A percentile compares a stretch with the other conserved stretches of the same genome.
phyloP scores from a whole-genome alignment of 2,797 vertebrate species.

The Schizopygopsis malacanthus region DNA sequence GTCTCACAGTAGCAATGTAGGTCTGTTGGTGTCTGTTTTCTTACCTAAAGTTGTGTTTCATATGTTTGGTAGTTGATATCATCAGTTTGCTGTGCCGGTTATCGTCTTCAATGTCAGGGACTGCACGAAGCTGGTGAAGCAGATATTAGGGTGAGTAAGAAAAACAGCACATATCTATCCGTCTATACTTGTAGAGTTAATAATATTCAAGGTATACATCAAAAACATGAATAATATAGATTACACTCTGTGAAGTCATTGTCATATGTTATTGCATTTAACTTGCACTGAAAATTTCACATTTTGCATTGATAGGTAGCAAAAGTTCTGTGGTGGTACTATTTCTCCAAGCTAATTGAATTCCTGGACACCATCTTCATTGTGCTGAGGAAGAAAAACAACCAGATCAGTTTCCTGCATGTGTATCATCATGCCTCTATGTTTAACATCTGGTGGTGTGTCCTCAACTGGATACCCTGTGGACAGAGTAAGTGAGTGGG shows the following conservation, averaged over 20 bases:
- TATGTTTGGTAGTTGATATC: constrained; percentile 79
- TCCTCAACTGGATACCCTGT: constrained; percentile 90
- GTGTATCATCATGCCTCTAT: constrained; percentile 90
- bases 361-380: constrained; percentile 90
- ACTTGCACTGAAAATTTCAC: not conserved
- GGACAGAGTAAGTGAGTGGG: constrained; percentile 85
- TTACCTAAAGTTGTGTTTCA: constrained; percentile 29
- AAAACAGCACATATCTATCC: not conserved
- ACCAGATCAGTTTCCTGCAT: constrained; percentile 87
- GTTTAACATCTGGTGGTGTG: constrained; percentile 94
- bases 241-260: not conserved
- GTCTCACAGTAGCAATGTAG: constrained; percentile 2
- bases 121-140: constrained; percentile 81
- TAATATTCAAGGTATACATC: not conserved
- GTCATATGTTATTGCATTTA: not conserved
- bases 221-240: not conserved
- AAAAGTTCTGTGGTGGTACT: constrained; percentile 90
- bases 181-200: not conserved
- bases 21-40: not conserved
- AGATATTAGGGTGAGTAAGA: constrained; percentile 81
- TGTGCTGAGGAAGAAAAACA: constrained; percentile 87
- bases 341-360: constrained; percentile 89
- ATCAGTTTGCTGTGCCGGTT: constrained; percentile 83
- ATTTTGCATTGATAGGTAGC: constrained; percentile 78
- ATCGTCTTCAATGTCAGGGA: constrained; percentile 87